phyloP scores from a whole-genome alignment of 1,140 invertebrate species.

The Drosophila aff. region DNA sequence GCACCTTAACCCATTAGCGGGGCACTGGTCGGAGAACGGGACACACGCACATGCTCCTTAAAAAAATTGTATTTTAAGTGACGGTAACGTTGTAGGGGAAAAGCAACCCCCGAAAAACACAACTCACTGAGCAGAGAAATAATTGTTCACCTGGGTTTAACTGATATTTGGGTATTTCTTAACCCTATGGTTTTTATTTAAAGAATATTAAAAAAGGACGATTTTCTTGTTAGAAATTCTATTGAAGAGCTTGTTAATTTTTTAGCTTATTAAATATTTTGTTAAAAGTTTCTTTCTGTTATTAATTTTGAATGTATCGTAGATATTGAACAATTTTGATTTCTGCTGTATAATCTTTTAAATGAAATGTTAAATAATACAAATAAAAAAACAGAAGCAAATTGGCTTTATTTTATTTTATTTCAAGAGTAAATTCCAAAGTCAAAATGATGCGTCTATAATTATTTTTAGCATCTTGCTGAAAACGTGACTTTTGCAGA shows the following conservation, averaged over 20 bases:
- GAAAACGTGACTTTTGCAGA: neutral
- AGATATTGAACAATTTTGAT: neutral
- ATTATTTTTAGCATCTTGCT: neutral
- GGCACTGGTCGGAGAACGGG: neutral
- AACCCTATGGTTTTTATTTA: neutral
- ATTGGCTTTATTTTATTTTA: too few species aligned
- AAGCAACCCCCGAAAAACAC: neutral
- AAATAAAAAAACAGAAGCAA: neutral
- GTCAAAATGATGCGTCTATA: neutral
- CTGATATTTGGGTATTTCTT: neutral
- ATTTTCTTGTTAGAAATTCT: neutral
- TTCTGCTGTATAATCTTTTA: too few species aligned
- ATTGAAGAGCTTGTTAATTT: neutral
- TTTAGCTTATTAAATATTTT: neutral
- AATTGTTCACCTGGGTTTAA: neutral
- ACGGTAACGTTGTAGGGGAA: neutral
- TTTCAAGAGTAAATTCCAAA: neutral
- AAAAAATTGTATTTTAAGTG: neutral
- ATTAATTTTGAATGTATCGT: neutral
- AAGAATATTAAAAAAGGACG: neutral
- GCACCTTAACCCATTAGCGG: slow-evolving; percentile 15
- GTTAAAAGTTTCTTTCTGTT: neutral
- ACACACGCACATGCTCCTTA: neutral
- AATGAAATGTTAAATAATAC: too few species aligned
- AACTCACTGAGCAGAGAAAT: neutral